Conservation (phyloP, 2,797 vertebrate genomes). For the Chromobotia macracanthus region DNA sequence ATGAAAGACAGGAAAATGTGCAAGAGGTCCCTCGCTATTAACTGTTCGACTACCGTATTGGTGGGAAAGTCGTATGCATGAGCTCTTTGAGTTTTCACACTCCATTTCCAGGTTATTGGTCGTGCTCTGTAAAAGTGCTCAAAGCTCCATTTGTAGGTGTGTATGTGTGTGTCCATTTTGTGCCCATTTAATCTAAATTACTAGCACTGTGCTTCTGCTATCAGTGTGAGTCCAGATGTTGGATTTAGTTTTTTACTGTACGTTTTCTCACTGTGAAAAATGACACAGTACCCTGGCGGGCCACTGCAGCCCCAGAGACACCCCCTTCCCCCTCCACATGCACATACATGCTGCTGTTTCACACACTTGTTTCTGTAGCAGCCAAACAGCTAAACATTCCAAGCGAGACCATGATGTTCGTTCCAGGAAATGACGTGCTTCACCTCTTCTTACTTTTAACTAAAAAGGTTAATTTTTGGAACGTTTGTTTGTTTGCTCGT, state of each 20-base stretch:
- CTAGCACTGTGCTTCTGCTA: constrained; percentile 81
- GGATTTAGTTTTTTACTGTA: constrained; percentile 74
- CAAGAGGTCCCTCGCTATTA: constrained; percentile 73
- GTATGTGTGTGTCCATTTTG: constrained; percentile 78
- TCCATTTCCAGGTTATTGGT: constrained; percentile 76
- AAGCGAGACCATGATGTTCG: constrained; percentile 56
- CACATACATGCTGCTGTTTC: constrained; percentile 48
- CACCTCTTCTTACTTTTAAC: constrained; percentile 61
- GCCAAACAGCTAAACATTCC: constrained; percentile 67
- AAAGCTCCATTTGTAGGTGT: constrained; percentile 77
- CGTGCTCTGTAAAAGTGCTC: constrained; percentile 81
- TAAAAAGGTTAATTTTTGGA: constrained; percentile 74
- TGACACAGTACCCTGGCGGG: constrained; percentile 64
- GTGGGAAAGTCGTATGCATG: constrained; percentile 86
- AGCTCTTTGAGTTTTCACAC: constrained; percentile 75
- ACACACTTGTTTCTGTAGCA: constrained; percentile 73
- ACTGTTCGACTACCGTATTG: constrained; percentile 76
- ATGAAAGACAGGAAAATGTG: constrained; percentile 64
- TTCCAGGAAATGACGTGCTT: constrained; percentile 58
- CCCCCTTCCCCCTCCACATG: constrained; percentile 44
- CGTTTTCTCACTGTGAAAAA: constrained; percentile 58
- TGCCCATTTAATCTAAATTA: constrained; percentile 81
- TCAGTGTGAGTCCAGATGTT: constrained; percentile 78
- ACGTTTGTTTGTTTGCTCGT: constrained; percentile 63
- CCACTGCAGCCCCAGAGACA: constrained; percentile 55